Percentiles rank a stretch among this genome's conserved stretches.
These are phyloP conservation scores for Amiota mariae DNA, from an alignment of 2,888 invertebrate genomes.

Conservation along the genomic window DNA sequence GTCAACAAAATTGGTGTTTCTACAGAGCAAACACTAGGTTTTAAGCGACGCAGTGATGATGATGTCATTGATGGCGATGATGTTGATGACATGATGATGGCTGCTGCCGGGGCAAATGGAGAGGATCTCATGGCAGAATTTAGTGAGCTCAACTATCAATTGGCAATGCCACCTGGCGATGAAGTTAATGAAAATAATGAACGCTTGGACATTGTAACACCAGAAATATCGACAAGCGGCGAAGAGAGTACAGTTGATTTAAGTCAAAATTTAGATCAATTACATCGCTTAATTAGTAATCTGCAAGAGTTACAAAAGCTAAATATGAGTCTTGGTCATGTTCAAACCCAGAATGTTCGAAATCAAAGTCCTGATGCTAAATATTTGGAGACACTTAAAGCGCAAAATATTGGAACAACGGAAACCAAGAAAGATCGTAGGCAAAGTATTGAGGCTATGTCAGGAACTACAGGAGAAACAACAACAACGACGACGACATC, in stretches of 20 bases:
- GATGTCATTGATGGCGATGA: conserved; percentile 40
- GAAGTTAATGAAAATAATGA: conserved; percentile 2
- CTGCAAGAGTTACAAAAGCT: conserved; percentile 70
- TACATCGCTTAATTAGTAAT: conserved; percentile 74
- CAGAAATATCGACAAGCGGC: background rate
- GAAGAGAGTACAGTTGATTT: conserved; percentile 46
- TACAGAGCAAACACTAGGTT: conserved; percentile 60
- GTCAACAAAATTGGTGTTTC: conserved; percentile 66
- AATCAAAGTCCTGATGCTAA: conserved; percentile 46
- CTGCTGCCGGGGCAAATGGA: conserved; percentile 45
- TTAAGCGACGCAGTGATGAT: conserved; percentile 59
- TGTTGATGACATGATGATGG: conserved; percentile 28
- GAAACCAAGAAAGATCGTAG: conserved; percentile 73
- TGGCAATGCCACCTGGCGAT: conserved; percentile 55
- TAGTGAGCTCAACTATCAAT: conserved; percentile 67
- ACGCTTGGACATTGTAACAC: conserved; percentile 19
- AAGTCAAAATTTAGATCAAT: conserved; percentile 74
- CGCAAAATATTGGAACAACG: conserved; percentile 42
- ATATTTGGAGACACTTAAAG: conserved; percentile 60
- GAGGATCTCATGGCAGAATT: conserved; percentile 65
- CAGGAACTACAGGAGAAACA: conserved; percentile 6
- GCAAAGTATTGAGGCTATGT: conserved; percentile 65
- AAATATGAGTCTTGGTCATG: conserved; percentile 60
- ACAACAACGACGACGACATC: conserved; percentile 25
- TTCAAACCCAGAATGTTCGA: conserved; percentile 56